These are phyloP conservation scores for Mythimna impura DNA, from an alignment of 2,888 invertebrate species.

Conservation along the genomic window DNA sequence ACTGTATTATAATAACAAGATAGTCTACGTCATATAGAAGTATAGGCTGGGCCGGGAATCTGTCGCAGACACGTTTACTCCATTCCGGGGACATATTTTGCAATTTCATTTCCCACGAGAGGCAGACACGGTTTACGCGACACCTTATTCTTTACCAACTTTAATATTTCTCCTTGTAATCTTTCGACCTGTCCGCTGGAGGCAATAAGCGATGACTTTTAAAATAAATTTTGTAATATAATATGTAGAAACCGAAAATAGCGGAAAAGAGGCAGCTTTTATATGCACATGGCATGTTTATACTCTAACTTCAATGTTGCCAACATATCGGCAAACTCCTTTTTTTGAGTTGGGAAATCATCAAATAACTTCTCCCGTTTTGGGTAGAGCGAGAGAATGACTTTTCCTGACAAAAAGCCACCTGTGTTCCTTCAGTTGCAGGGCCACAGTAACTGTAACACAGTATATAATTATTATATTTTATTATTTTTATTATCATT, in stretches of 20 bases:
- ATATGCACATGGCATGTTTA: neutral
- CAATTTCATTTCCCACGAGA: slow-evolving; percentile 87
- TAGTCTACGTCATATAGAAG: slow-evolving; percentile 38
- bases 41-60: slow-evolving; percentile 61
- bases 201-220: slow-evolving; percentile 57
- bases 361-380: too few species aligned
- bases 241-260: neutral
- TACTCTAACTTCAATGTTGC: neutral
- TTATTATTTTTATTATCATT: too few species aligned
- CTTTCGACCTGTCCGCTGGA: slow-evolving; percentile 72
- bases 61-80: slow-evolving; percentile 75
- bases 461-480: too few species aligned
- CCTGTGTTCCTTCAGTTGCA: too few species aligned
- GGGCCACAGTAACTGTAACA: too few species aligned
- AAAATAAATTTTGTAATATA: slow-evolving; percentile 27
- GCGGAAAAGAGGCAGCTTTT: neutral
- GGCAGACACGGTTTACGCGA: slow-evolving; percentile 75
- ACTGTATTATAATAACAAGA: slow-evolving; percentile 50
- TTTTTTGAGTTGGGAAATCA: neutral
- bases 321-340: neutral
- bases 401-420: too few species aligned
- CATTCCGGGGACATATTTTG: slow-evolving; percentile 83
- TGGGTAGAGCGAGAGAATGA: too few species aligned
- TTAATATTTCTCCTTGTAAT: slow-evolving; percentile 82
- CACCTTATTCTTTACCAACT: slow-evolving; percentile 81